phyloP scores from a whole-genome alignment of 2,888 invertebrate genomes.

The Aproaerema taeniolella region DNA sequence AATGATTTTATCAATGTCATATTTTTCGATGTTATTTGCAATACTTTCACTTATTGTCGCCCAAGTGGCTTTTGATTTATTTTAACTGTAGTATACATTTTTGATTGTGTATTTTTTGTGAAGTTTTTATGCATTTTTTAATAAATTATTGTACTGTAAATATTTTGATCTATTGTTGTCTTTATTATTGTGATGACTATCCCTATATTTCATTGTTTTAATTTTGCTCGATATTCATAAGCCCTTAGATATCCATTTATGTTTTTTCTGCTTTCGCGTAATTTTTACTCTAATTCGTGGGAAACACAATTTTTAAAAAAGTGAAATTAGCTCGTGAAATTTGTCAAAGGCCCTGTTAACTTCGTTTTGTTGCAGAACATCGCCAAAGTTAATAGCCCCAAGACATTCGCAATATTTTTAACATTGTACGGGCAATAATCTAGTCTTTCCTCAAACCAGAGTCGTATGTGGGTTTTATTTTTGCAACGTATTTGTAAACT shows the following conservation, averaged over 20 bases:
- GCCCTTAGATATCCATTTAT: background rate
- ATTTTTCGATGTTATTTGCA: background rate
- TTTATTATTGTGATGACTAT: background rate
- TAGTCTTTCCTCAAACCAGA: background rate
- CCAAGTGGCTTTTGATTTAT: background rate
- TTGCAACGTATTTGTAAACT: background rate
- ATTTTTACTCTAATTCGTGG: background rate
- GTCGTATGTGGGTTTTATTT: background rate
- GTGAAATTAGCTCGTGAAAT: background rate
- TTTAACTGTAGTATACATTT: background rate
- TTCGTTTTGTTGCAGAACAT: background rate
- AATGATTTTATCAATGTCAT: background rate
- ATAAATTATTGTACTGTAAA: background rate
- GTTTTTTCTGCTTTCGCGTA: background rate
- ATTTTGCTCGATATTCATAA: background rate
- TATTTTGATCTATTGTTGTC: background rate
- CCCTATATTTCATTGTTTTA: background rate
- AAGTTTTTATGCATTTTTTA: background rate
- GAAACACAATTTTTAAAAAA: background rate
- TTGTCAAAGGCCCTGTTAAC: background rate
- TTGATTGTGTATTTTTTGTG: background rate
- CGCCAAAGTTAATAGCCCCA: background rate
- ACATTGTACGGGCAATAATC: background rate
- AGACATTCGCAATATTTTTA: background rate
- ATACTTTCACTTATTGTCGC: background rate